Base-by-base conservation (phyloP, 2,888 invertebrate genomes). In the Eilema griseolum region DNA sequence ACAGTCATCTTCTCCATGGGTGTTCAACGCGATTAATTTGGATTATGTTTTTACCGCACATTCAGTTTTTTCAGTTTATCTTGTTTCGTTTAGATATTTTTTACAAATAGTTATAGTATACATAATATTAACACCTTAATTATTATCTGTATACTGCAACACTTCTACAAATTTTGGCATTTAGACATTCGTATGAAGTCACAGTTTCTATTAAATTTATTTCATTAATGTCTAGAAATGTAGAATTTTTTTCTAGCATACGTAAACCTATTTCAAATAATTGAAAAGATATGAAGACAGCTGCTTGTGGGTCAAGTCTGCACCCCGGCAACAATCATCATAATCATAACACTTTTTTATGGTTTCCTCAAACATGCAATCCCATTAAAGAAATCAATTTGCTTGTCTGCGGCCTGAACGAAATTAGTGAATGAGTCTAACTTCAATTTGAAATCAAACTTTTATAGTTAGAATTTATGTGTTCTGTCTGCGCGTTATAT, bases 341-440 rank as follows among this genome's bases (percentile, higher is more conserved):
- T 76, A 83, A 79, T 71, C 63, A 77, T 76, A 83, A 79, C 71
- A 81, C 70, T 75, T 75, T 72, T 80, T 79, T 74, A 74, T 72
- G 64, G 74, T 82, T 76, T 77, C 74, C 72, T 73, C 71, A 73
- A 76, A 75, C 70, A 77, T 63, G 62, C 73, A 78, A 75, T 74
- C 72, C 67, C 66, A 82, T 81, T 75, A 82, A 70, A 67, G 71
- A 80, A 78, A 76, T 73, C 73, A 75, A 82, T 74, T 74, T 74
- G 65, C 66, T 67, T 67, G 70, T 57, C 77, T 71, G 61, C 73
- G 74, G 23, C 65, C 61, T 70, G 63, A 67, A 75, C 66, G 66
- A 69, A 83, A 81, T 71, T 64, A 59, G 65, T 70, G 72, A 79
- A 76, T 72, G 71, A 33, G 65, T 67, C 37, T 61, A 64, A 71